Evolutionary conservation across 2,113 vertebrate species (phyloP), one percentile per base, ranked within the genome.

Genomic region (Isichthys henryi): DNA sequence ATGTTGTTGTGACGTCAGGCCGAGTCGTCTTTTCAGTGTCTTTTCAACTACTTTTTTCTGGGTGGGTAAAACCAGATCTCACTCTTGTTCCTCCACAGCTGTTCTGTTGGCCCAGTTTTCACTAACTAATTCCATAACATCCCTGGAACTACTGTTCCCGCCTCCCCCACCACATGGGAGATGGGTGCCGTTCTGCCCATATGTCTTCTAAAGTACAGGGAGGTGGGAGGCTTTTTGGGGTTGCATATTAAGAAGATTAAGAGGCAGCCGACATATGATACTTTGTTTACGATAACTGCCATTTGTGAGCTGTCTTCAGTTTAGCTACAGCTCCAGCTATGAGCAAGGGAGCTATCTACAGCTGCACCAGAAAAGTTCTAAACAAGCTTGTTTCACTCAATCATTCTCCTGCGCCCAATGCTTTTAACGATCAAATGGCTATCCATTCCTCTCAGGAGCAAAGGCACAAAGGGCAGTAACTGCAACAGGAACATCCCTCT

Each of bases 1-100:
- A 3, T 66, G 62, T 27, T 52, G 50, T 13, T 66, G 62, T 27
- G n/a, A 66, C 9, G 8, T 27, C 62, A 0, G 27, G 27, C 62
- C n/a, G 13, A 31, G 27, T 2, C 3, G 1, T 66, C 8, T 66
- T 66, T 66, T 27, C 62, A 27, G 17, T 53, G 50, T 19, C 50
- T 53, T 31, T 70, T 70, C 62, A 70, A 31, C 62, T 13, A 70
- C 3, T 13, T 70, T 62, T 70, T 13, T 27, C 62, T 66, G 10
- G 62, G n/a, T 27, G n/a, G n/a, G 9, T 31, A 31, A 31, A 70
- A 27, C 74, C 15, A 43, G 74, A 39, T 43, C 15, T 80, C 15
- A 77, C 13, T 77, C 74, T 46, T 53, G 62, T 46, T 91, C 90
- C 91, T 91, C 0, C 89, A 84, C 90, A 93, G 90, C 92, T 91